phyloP scores from a whole-genome alignment of 35 echinoderm and acorn worm species.

The Eucidaris tribuloides region DNA sequence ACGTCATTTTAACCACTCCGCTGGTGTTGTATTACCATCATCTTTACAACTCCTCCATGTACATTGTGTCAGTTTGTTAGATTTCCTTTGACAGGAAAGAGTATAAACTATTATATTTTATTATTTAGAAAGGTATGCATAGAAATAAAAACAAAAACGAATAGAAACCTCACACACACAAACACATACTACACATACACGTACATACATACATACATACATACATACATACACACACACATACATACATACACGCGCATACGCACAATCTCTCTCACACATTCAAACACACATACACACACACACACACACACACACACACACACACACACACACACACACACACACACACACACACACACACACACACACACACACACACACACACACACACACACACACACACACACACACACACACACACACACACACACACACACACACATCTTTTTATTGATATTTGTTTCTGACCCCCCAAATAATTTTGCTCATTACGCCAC shows the following conservation, averaged over 20 bases:
- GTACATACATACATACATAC: neutral
- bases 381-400: neutral
- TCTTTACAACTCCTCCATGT: too few relatives aligned
- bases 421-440: too few relatives aligned
- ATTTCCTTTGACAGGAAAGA: neutral
- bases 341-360: neutral
- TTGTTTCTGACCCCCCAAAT: too few relatives aligned
- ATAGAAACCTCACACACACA: neutral
- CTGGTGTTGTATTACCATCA: too few relatives aligned
- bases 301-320: slow-evolving; percentile 4
- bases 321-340: neutral
- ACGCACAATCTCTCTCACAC: too few relatives aligned
- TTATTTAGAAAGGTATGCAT: too few relatives aligned
- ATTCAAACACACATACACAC: neutral
- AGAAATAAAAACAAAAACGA: neutral
- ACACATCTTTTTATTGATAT: too few relatives aligned
- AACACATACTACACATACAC: too few relatives aligned
- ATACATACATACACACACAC: neutral
- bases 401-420: neutral
- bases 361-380: neutral
- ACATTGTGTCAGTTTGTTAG: too few relatives aligned
- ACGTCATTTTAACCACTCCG: too few relatives aligned
- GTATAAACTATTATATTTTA: too few relatives aligned
- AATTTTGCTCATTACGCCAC: too few relatives aligned
- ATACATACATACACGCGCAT: neutral